phyloP scores from a whole-genome alignment of 1,140 invertebrate species.

The Halotydeus destructor region DNA sequence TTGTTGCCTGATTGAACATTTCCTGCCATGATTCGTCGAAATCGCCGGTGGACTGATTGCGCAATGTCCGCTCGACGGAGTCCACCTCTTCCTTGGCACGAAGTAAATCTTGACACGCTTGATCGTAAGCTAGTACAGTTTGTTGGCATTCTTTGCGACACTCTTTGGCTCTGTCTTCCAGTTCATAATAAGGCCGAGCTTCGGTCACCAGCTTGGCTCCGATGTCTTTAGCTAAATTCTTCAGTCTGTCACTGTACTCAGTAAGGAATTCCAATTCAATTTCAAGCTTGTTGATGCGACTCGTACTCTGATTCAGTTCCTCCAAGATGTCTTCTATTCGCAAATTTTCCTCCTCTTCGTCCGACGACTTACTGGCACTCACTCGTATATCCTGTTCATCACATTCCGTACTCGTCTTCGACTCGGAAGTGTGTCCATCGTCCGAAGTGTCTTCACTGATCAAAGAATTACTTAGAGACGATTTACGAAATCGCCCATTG shows the following conservation, averaged over 20 bases:
- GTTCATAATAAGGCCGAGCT: constrained; percentile 75
- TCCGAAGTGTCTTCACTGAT: too few species aligned
- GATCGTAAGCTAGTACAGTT: constrained; percentile 72
- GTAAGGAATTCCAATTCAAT: constrained; percentile 35
- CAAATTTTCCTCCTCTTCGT: too few species aligned
- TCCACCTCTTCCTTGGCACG: constrained; percentile 90
- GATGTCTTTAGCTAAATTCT: constrained; percentile 56
- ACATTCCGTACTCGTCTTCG: too few species aligned
- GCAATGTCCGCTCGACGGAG: constrained; percentile 64
- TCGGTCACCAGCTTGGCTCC: constrained; percentile 58
- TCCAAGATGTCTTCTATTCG: constrained; percentile 20
- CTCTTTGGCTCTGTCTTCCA: constrained; percentile 38
- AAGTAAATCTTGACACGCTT: constrained; percentile 66
- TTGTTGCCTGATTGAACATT: constrained; percentile 87
- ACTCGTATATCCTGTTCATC: too few species aligned
- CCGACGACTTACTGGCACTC: too few species aligned
- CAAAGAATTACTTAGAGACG: too few species aligned
- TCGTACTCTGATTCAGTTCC: constrained; percentile 18
- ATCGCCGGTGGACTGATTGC: constrained; percentile 38
- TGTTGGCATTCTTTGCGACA: constrained; percentile 56
- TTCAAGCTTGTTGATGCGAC: constrained; percentile 19
- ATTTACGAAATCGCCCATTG: too few species aligned
- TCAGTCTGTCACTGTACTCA: constrained; percentile 61
- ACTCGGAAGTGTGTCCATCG: too few species aligned
- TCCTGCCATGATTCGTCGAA: constrained; percentile 93